These are phyloP conservation scores for Salvelinus namaycush DNA, from an alignment of 2,113 vertebrate genomes.

Conservation along the genomic window DNA sequence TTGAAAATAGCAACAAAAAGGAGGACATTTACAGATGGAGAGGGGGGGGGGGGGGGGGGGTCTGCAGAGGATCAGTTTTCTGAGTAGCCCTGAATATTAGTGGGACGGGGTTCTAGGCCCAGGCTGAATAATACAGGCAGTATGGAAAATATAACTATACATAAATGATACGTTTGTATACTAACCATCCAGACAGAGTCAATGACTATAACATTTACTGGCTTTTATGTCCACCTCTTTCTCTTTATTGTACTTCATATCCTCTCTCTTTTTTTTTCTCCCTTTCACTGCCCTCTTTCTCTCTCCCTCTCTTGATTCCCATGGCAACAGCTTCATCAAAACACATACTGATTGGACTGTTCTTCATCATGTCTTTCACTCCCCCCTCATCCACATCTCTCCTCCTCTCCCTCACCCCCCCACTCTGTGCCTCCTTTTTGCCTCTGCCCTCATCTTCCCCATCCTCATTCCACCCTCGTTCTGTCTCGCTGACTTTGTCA, in stretches of 20 bases:
- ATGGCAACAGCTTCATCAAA: slow-evolving; percentile 86
- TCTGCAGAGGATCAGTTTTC: no score
- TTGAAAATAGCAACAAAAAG: no score
- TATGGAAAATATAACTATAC: neutral
- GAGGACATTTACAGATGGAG: neutral
- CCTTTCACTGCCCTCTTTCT: slow-evolving; percentile 52
- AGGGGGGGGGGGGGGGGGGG: no score
- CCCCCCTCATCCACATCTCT: slow-evolving; percentile 35
- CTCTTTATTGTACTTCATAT: slow-evolving; percentile 34
- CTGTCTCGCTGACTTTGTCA: slow-evolving; percentile 5
- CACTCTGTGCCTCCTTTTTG: slow-evolving; percentile 26
- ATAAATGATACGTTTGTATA: no score
- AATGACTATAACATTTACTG: no score
- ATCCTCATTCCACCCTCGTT: slow-evolving; percentile 13
- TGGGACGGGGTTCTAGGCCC: neutral
- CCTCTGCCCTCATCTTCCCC: slow-evolving; percentile 21
- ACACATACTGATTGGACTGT: slow-evolving; percentile 78
- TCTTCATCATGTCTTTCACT: slow-evolving; percentile 25
- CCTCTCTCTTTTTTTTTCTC: slow-evolving; percentile 47
- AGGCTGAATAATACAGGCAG: neutral
- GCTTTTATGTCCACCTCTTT: no score
- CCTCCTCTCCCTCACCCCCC: slow-evolving; percentile 28
- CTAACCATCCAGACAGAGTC: no score
- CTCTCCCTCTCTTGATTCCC: slow-evolving; percentile 70
- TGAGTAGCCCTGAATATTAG: no score